Evolutionary conservation across 2,888 invertebrate genomes (phyloP), one percentile per base, ranked within the genome.

Genomic region (Drosophila nigricruria): DNA sequence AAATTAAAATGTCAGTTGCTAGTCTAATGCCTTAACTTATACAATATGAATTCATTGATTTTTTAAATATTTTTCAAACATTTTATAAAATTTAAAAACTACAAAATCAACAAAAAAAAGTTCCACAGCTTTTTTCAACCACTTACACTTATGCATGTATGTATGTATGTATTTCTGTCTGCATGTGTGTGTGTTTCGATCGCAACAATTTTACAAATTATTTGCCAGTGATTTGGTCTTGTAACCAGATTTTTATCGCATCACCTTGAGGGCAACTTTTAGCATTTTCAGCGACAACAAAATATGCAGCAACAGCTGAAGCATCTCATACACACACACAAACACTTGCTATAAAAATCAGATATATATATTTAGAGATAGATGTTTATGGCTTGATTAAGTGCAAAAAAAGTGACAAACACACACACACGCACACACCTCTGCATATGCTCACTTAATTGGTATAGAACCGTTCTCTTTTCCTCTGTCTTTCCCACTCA

Each of bases 241-340:
- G 67, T 72, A 58, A 74, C 59, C 64, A 64, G 67, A 79, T 77
- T 79, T 79, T 70, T 68, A 70, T 73, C 67, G 52, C 60, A 50
- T 79, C 77, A 80, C 77, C 80, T 79, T 80, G 80, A 65, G 50
- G 59, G 23, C 62, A 73, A 47, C 63, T 64, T 73, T 70, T 79
- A 65, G 57, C 73, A 66, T 73, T 62, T 66, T 67, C 58, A 47
- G 60, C 58, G 34, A 56, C 53, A 63, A 62, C 30, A 52, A 53
- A 53, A 73, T 59, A 71, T 62, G 60, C 56, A 54, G 25, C 63
- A 77, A 74, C 77, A 76, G 73, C 73, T 79, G 76, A 79, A 73
- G 27, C 69, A 71, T 56, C 54, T 53, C 52, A 63, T 54, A 49
- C 30, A 20, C 53, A 27, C 23, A 71, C 12, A 30, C 57, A 23